Evolutionary conservation across 2,113 vertebrate genomes (phyloP).

Genomic region (Cynocephalus volans): DNA sequence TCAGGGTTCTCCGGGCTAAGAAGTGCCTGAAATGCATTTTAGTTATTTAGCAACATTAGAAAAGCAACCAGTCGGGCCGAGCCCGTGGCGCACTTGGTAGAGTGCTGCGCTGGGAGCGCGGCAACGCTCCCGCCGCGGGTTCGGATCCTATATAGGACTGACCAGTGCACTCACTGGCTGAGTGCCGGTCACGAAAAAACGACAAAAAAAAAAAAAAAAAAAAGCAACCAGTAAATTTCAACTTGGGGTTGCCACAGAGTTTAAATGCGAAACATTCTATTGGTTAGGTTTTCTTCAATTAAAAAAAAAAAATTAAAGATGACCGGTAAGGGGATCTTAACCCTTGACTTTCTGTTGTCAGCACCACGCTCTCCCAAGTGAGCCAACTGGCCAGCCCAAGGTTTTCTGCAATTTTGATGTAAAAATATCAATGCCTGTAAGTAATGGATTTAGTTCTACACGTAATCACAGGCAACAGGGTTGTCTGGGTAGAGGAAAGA

Average conservation of each 20-base stretch:
- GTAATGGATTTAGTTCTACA: background rate
- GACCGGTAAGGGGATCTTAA: no score
- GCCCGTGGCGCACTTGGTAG: no score
- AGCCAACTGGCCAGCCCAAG: no score
- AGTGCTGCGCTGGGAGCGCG: no score
- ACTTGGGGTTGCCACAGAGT: background rate
- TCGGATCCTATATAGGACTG: no score
- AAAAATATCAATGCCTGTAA: background rate
- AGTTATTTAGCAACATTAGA: slow-evolving; percentile 36
- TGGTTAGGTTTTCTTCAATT: background rate
- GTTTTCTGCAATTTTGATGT: background rate
- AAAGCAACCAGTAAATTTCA: background rate
- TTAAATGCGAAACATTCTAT: background rate
- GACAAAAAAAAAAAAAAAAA: no score
- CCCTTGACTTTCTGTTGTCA: no score
- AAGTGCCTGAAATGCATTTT: slow-evolving; percentile 92
- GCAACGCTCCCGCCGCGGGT: no score
- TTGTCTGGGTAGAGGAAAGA: background rate
- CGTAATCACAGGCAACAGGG: background rate
- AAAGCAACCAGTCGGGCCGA: background rate
- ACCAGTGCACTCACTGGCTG: no score
- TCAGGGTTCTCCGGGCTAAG: slow-evolving; percentile 96
- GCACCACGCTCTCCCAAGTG: no score
- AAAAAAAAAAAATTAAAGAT: no score
- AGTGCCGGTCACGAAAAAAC: no score